phyloP scores from a whole-genome alignment of 1,140 invertebrate species.

The Sitophilus oryzae region DNA sequence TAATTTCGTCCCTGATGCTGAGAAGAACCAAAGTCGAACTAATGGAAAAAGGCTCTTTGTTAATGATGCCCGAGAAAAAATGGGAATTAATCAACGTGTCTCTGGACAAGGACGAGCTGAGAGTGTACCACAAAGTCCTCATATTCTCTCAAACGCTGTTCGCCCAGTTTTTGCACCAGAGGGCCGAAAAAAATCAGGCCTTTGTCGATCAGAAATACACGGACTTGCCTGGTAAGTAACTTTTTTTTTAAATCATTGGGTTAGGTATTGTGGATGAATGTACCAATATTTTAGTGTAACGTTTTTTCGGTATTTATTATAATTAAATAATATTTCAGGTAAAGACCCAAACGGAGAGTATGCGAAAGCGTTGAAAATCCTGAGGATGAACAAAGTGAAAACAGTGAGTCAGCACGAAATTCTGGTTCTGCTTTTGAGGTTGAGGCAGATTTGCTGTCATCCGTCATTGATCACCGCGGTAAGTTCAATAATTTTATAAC shows the following conservation, averaged over 20 bases:
- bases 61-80: conserved; percentile 60
- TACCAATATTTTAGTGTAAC: too few relatives aligned
- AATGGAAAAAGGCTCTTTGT: conserved; percentile 52
- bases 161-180: conserved; percentile 67
- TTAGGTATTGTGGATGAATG: not conserved
- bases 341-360: conserved; percentile 32
- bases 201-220: conserved; percentile 39
- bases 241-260: conserved; percentile 9
- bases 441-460: conserved; percentile 86
- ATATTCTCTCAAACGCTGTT: conserved; percentile 68
- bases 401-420: conserved; percentile 69
- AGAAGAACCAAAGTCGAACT: conserved; percentile 78
- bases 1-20: conserved; percentile 77
- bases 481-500: conserved; percentile 21
- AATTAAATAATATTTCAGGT: conserved; percentile 7
- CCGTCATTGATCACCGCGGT: conserved; percentile 67
- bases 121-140: conserved; percentile 71
- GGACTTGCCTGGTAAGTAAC: conserved; percentile 4
- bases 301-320: not conserved
- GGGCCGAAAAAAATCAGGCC: conserved; percentile 56
- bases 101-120: conserved; percentile 64
- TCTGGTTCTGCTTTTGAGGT: conserved; percentile 71
- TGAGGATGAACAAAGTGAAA: conserved; percentile 51
- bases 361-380: conserved; percentile 51
- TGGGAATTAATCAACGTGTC: conserved; percentile 52